Evolutionary conservation across 2,113 vertebrate genomes (phyloP), one percentile per base, ranked within the genome.

Genomic region (Dicerorhinus sumatrensis): DNA sequence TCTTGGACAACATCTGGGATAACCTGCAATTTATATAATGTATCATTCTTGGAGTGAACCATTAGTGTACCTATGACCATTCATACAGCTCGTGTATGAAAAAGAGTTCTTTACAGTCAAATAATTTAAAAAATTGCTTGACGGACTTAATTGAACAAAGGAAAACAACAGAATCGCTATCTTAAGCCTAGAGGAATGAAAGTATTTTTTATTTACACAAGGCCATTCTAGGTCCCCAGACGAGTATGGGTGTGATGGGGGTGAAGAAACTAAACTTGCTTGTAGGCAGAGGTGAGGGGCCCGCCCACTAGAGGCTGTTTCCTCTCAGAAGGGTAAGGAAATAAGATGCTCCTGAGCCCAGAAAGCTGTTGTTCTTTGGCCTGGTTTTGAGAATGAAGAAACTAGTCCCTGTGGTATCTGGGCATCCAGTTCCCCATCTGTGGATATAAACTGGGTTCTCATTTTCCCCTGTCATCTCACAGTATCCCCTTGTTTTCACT

Each of bases 401-500:
- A 33, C 2, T 3, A 7, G 36, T 25, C 27, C 56, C 17, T 60
- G 42, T 14, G 79, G 42, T 51, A 27, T 25, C 67, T 88, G 84
- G 46, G 58, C n/a, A 42, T 85, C 84, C 31, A 6, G 65, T 11
- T 81, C 36, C 46, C 39, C 16, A 1, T 62, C 75, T 60, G 89
- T n/a, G 77, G 39, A 21, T 54, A 31, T 21, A 39, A 76, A 39
- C 58, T 33, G 20, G 7, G 2, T 31, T 70, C 72, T 85, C 82
- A 20, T 92, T 92, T 94, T 56, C 79, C 82, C 63, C 58, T 77
- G 31, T 29, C 46, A 16, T 76, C 79, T 91, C 76, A 58, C 80
- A 96, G 36, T 13, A 65, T 27, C 54, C 51, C 63, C 42, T 62
- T 73, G 72, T 96, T 72, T 94, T 89, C 81, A 65, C 92, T 94